phyloP scores from a whole-genome alignment of 2,888 invertebrate genomes.

The Nemotelus nigrinus region DNA sequence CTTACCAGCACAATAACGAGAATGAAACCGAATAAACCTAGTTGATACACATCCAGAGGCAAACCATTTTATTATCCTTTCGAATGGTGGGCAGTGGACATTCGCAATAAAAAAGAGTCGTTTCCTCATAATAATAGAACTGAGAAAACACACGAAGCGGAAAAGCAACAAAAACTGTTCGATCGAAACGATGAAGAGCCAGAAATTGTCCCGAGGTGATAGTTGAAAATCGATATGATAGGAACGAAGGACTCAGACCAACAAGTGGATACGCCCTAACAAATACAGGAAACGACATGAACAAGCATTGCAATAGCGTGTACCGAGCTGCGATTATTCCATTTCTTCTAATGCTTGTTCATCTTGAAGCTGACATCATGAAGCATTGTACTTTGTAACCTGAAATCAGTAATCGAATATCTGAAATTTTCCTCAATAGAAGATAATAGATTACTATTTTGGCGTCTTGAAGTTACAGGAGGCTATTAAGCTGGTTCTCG shows the following conservation, averaged over 20 bases:
- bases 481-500: no score
- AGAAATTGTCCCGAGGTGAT: constrained; percentile 30
- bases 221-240: constrained; percentile 47
- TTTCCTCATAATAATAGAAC: neutral
- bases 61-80: constrained; percentile 21
- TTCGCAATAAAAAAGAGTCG: constrained; percentile 14
- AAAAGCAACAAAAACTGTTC: constrained; percentile 5
- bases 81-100: constrained; percentile 7
- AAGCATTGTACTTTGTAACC: no score
- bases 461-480: no score
- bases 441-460: no score
- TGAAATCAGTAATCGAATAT: no score
- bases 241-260: constrained; percentile 35
- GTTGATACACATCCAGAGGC: neutral
- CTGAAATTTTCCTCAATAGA: no score
- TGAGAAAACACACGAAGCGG: constrained; percentile 1
- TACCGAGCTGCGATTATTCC: neutral
- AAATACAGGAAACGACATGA: constrained; percentile 42
- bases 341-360: no score
- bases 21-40: neutral
- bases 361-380: no score
- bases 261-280: constrained; percentile 50
- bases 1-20: neutral
- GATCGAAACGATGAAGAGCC: neutral
- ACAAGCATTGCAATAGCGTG: constrained; percentile 32